Percentiles rank a stretch among this genome's conserved stretches.
phyloP scores from a whole-genome alignment of 2,113 vertebrate species.

The Promerops cafer region DNA sequence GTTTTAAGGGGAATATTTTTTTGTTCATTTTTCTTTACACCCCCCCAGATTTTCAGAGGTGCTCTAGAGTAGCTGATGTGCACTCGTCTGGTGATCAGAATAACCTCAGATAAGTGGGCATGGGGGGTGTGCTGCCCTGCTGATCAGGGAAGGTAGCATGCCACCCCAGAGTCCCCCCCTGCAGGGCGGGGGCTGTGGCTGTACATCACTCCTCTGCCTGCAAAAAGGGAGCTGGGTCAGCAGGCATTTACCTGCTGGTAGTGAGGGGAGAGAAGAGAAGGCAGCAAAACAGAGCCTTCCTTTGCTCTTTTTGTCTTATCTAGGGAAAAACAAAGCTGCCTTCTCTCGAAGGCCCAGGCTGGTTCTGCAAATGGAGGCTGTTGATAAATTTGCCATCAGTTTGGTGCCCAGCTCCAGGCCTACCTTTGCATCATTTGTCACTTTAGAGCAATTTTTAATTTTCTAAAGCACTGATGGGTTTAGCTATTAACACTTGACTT shows the following conservation, averaged over 20 bases:
- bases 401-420: background rate
- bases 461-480: background rate
- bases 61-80: background rate
- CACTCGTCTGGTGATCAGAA: background rate
- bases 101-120: background rate
- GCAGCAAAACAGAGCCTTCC: background rate
- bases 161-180: background rate
- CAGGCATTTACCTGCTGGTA: background rate
- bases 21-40: background rate
- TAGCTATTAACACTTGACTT: constrained; percentile 2
- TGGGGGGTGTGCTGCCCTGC: background rate
- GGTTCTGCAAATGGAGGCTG: background rate
- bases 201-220: background rate
- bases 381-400: background rate
- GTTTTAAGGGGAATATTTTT: background rate
- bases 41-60: background rate
- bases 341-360: background rate
- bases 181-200: background rate
- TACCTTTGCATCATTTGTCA: background rate
- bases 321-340: background rate
- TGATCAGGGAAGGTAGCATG: background rate
- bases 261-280: too few relatives aligned
- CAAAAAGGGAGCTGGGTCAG: background rate
- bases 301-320: background rate
- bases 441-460: background rate